phyloP scores from a whole-genome alignment of 2,113 vertebrate species.

The Ceyx cyanopectus region DNA sequence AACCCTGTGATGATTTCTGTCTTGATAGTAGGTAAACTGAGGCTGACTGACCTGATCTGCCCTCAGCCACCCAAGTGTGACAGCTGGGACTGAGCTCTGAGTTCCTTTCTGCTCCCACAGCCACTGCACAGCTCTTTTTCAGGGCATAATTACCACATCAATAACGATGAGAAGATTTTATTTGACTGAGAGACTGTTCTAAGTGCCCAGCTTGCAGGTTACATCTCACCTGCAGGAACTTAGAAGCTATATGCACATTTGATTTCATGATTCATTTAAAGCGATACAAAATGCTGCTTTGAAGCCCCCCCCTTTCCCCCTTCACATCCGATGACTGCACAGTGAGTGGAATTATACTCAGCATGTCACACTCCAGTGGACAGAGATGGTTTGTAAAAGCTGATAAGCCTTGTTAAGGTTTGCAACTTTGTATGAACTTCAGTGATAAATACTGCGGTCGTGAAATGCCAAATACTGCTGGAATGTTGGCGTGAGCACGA shows the following conservation, averaged over 20 bases:
- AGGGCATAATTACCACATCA: constrained; percentile 24
- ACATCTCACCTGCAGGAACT: constrained; percentile 56
- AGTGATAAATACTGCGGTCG: constrained; percentile 53
- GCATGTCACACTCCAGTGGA: constrained; percentile 3
- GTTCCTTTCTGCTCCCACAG: neutral
- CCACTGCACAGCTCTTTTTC: neutral
- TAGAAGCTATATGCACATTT: neutral
- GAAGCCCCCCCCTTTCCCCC: neutral
- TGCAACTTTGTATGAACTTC: constrained; percentile 65
- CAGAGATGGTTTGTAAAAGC: constrained; percentile 41
- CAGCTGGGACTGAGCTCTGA: neutral
- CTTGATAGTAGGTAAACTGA: neutral
- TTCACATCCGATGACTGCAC: constrained; percentile 1
- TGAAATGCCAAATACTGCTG: constrained; percentile 54
- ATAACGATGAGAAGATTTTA: neutral
- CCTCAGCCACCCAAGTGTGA: neutral
- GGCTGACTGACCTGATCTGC: neutral
- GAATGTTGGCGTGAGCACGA: constrained; percentile 35
- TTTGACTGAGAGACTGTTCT: constrained; percentile 30
- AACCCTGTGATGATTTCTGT: neutral
- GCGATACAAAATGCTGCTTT: neutral
- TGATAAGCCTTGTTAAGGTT: constrained; percentile 56
- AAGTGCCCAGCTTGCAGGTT: constrained; percentile 36
- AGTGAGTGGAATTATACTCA: constrained; percentile 9
- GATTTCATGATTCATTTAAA: constrained; percentile 50